Conservation (phyloP, 2,888 invertebrate genomes). For the Neoscelio sp. region DNA sequence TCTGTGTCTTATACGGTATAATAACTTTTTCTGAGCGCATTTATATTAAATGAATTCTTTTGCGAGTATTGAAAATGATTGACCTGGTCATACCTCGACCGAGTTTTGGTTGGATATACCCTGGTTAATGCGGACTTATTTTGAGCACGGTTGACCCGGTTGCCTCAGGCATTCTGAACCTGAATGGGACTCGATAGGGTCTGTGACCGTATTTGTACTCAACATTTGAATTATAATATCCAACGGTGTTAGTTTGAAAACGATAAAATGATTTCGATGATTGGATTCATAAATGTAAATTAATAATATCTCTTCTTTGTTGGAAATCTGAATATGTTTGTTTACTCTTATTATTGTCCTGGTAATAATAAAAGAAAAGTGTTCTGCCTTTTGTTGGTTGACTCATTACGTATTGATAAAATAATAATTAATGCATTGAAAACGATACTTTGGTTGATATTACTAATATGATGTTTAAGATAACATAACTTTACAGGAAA, state of each 20-base stretch:
- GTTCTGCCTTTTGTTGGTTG: too few species aligned
- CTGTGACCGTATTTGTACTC: constrained; percentile 50
- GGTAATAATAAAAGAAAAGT: too few species aligned
- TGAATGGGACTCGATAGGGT: constrained; percentile 36
- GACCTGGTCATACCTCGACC: constrained; percentile 25
- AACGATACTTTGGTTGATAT: too few species aligned
- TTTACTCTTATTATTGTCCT: not conserved
- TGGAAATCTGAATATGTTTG: not conserved
- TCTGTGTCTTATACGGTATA: too few species aligned
- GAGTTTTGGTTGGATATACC: constrained; percentile 23
- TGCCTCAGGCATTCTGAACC: constrained; percentile 42
- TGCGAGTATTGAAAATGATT: not conserved
- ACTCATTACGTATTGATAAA: too few species aligned
- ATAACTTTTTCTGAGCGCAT: too few species aligned
- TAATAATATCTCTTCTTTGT: constrained; percentile 13
- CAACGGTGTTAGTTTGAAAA: constrained; percentile 11
- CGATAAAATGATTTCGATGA: constrained; percentile 22
- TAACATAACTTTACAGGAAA: too few species aligned
- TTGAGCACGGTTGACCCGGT: constrained; percentile 53
- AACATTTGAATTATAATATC: constrained; percentile 33
- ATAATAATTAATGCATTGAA: too few species aligned
- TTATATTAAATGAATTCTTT: too few species aligned
- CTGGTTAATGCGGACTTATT: constrained; percentile 34
- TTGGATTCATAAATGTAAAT: constrained; percentile 8
- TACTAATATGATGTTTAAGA: too few species aligned